Evolutionary conservation across 2,113 vertebrate species (phyloP), one percentile per base, ranked within the genome.

Genomic region (Anarrhichthys ocellatus): DNA sequence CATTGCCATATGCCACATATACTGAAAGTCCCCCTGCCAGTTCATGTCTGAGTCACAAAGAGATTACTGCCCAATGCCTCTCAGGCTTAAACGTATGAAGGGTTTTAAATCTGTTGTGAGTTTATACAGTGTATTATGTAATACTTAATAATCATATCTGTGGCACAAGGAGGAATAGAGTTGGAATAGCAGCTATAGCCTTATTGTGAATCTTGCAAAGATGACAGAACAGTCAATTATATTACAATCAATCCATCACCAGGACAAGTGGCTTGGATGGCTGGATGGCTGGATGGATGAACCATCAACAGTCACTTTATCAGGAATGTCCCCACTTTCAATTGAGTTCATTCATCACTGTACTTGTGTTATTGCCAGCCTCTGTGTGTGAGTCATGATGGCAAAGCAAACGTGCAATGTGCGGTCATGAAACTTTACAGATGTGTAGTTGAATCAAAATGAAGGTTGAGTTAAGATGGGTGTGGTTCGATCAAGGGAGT

Each of bases 31-130:
- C 20, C 46, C 17, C 14, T 44, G 8, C 27, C 10, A 76, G 34
- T 76, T 68, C 68, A 78, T 56, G 17, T 50, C 6, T 14, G 4
- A 38, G 32, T 71, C 73, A 81, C 52, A 66, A 3, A 46, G 38
- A 78, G 81, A 90, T 85, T 73, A 90, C 10, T 64, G 20, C 15
- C 22, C 81, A 81, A 80, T 61, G 40, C 20, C 20, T 71, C 36
- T 64, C 8, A 38, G 14, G 48, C 22, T 59, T 52, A 36, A 52
- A 72, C 22, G 42, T n/a, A 48, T 38, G 32, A 75, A 76, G 15
- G 14, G 1, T 32, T 59, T 59, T 22, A 69, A 67, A 76, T 66
- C 52, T 56, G 20, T 40, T 74, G 8, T 59, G 10, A 65, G 3
- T 32, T 34, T 10, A 56, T 13, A 18, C 0, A 36, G 29, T 68